These are phyloP conservation scores for Caenorhabditis zanzibari DNA, from an alignment of 2,888 invertebrate genomes.

Conservation along the genomic window DNA sequence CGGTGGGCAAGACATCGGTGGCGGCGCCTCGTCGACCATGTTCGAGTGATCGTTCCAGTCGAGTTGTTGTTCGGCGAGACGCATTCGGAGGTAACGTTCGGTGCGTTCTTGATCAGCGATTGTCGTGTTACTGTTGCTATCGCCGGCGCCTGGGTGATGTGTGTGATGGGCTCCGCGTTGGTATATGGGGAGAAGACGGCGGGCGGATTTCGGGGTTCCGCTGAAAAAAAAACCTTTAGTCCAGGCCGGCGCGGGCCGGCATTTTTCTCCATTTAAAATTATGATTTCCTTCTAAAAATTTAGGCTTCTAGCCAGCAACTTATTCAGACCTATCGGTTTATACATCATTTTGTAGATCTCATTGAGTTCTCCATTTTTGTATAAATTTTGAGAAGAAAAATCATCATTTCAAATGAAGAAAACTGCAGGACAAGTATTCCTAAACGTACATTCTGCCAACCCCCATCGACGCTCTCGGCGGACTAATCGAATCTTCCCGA, in stretches of 20 bases:
- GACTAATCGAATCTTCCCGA: slow-evolving; percentile 4
- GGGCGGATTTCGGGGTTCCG: slow-evolving; percentile 45
- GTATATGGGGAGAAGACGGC: slow-evolving; percentile 4
- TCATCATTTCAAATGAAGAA: too few relatives aligned
- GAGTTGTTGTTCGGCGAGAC: slow-evolving; percentile 18
- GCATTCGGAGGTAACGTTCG: slow-evolving; percentile 57
- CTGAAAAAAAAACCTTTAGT: slow-evolving; percentile 4
- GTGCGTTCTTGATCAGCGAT: slow-evolving; percentile 16
- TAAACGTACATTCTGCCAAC: slow-evolving; percentile 21
- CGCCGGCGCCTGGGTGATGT: slow-evolving; percentile 41
- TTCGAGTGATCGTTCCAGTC: slow-evolving; percentile 51
- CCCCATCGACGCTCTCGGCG: not conserved
- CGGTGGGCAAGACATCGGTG: slow-evolving; percentile 56
- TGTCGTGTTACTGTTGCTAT: slow-evolving; percentile 25
- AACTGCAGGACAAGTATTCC: not conserved
- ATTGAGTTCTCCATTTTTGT: too few relatives aligned
- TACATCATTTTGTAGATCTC: too few relatives aligned
- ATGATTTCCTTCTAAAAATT: too few relatives aligned
- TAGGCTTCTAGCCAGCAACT: too few relatives aligned
- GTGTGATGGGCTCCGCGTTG: not conserved
- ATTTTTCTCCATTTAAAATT: too few relatives aligned
- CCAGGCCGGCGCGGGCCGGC: too few relatives aligned
- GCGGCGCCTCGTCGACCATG: slow-evolving; percentile 37
- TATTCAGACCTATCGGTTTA: too few relatives aligned
- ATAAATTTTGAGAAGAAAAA: too few relatives aligned